Conservation (phyloP, 2,888 invertebrate genomes). For the Xiphydria camelus region DNA sequence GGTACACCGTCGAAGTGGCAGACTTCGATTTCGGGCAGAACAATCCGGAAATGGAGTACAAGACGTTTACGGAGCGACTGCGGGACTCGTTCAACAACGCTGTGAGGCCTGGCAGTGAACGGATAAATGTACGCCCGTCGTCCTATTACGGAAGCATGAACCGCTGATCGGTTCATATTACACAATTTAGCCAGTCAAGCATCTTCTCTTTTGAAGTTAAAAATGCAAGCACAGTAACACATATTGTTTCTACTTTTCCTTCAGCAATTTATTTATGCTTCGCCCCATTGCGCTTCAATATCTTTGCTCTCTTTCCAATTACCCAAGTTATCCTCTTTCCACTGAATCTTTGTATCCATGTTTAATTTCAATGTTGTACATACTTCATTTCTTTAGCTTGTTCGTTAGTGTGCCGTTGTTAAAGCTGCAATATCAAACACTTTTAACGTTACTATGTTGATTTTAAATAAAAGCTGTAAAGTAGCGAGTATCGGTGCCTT, state of each 20-base stretch:
- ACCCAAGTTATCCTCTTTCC: no score
- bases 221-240: conserved; percentile 27
- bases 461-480: no score
- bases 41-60: conserved; percentile 80
- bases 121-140: conserved; percentile 39
- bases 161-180: conserved; percentile 25
- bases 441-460: no score
- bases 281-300: no score
- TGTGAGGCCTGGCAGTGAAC: conserved; percentile 53
- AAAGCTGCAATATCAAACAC: no score
- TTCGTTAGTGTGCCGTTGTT: no score
- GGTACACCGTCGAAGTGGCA: conserved; percentile 83
- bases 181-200: conserved; percentile 2
- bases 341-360: no score
- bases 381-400: no score
- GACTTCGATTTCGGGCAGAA: conserved; percentile 88
- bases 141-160: conserved; percentile 56
- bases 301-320: no score
- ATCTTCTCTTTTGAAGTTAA: conserved; percentile 10
- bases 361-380: no score
- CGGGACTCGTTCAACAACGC: conserved; percentile 75
- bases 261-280: no score
- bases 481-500: no score
- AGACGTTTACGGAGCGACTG: conserved; percentile 81
- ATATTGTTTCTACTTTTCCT: conserved; percentile 4